Evolutionary conservation across 1,140 invertebrate species (phyloP), one percentile per base, ranked within the genome.

Genomic region (Chymomyza costata): DNA sequence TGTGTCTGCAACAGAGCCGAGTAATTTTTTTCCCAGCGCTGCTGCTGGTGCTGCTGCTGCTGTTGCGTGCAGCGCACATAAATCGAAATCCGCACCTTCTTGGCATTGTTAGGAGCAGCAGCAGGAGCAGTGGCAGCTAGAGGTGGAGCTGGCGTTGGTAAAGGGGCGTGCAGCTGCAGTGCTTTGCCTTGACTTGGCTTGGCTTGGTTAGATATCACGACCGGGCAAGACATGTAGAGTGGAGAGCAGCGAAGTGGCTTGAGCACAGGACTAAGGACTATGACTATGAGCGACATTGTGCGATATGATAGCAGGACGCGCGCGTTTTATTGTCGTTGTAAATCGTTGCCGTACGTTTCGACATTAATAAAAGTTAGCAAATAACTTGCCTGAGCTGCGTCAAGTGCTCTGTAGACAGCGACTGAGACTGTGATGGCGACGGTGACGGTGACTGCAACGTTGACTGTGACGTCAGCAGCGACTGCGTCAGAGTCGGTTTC

Each of bases 281-380:
- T 78, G 71, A 76, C 71, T 76, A 53, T 76, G 71, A 78, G 71
- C 71, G 71, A 76, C 71, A 78, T 66, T 78, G 62, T 71, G 71
- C 71, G 71, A 78, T 76, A 71, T 76, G 71, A 76, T 78, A 76
- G 71, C 71, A 63, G 71, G 71, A 62, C 52, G 63, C 64, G 7
- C 7, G 73, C 67, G 57, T 70, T 80, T 80, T 80, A 80, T 80
- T 80, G 73, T 80, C 74, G 73, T 80, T 80, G 73, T 80, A 80
- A 80, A 80, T 80, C 73, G 73, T 80, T 81, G 74, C 74, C 67
- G 67, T 80, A 80, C 73, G 73, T 80, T 80, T 80, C 73, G 67
- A 78, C 73, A 80, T 80, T 80, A 80, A 80, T 80, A 80, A 80
- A 80, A 80, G 73, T 80, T 80, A 80, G 73, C 73, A 80, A 80